Evolutionary conservation across 2,113 vertebrate species (phyloP), one percentile per base, ranked within the genome.

Genomic region (Symphodus melops): DNA sequence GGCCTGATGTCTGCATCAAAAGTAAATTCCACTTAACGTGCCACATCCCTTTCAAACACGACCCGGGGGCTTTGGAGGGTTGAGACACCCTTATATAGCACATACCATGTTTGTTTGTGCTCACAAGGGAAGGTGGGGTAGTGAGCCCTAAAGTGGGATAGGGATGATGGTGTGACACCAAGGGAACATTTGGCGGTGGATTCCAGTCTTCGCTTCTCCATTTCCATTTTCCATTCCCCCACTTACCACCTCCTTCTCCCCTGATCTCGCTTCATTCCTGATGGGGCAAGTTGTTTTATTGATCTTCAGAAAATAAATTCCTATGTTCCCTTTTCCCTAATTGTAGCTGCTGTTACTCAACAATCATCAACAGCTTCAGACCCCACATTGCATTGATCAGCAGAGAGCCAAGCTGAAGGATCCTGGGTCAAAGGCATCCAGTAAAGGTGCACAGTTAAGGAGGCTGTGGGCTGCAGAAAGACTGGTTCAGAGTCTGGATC

Each of bases 1-100:
- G 76, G 85, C 86, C 53, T 44, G 83, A 91, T 92, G 93, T 94
- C 90, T 83, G 85, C 84, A 92, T 92, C 89, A 92, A 89, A 92
- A 93, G 92, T 92, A 91, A 92, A 93, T 94, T 94, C 92, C 91
- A 91, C 92, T 94, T 93, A 93, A 93, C 90, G 74, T 89, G 86
- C 90, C 86, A 87, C 77, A 86, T 92, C 83, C 89, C 86, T 86
- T 92, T 88, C 87, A 69, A 87, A 88, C 85, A 85, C 80, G 87
- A 84, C 83, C 83, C 21, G 53, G 33, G 83, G 84, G 83, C 81
- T 81, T 89, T 68, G 60, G 75, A 74, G 62, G 66, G 79, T 77
- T 63, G 82, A 83, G 69, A 72, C 83, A 71, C 68, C 91, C 92
- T 94, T 91, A 91, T 93, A 92, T 93, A 92, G 92, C 62, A 10